phyloP scores from a whole-genome alignment of 2,888 invertebrate species.

The Lasioglossum malachurum region DNA sequence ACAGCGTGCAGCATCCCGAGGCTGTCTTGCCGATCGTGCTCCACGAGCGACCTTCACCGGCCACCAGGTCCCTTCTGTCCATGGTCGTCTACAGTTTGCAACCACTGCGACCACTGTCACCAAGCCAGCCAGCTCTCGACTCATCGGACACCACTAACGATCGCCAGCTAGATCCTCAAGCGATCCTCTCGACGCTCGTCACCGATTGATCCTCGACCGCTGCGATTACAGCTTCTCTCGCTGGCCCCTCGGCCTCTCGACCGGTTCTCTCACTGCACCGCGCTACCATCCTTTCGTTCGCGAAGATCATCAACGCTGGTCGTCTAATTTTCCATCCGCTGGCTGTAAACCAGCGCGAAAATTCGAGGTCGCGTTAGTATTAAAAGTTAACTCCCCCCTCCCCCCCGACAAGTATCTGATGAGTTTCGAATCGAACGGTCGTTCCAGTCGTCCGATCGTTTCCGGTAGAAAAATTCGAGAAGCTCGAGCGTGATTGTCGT shows the following conservation, averaged over 20 bases:
- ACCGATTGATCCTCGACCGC: neutral
- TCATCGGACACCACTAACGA: slow-evolving; percentile 6
- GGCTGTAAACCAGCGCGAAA: neutral
- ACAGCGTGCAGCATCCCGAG: slow-evolving; percentile 80
- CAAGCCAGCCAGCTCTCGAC: neutral
- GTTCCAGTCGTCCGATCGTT: slow-evolving; percentile 62
- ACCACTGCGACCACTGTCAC: slow-evolving; percentile 16
- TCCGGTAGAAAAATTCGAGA: slow-evolving; percentile 59
- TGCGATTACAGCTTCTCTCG: neutral
- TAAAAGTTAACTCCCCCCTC: neutral
- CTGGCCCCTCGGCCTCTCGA: neutral
- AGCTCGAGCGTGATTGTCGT: slow-evolving; percentile 30
- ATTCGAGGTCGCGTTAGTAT: neutral
- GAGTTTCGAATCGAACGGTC: neutral
- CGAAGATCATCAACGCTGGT: neutral
- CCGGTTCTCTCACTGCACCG: neutral
- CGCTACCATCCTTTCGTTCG: slow-evolving; percentile 7
- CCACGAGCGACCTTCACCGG: slow-evolving; percentile 45
- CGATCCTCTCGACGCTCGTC: neutral
- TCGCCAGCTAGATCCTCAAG: neutral
- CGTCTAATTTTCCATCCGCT: neutral
- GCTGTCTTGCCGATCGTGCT: slow-evolving; percentile 45
- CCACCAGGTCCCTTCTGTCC: slow-evolving; percentile 47
- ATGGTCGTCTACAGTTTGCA: slow-evolving; percentile 54
- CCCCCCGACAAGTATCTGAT: neutral